Percentiles rank a stretch among this genome's conserved stretches.
These are phyloP conservation scores for Abramis brama DNA, from an alignment of 2,113 vertebrate species.

Conservation along the genomic window DNA sequence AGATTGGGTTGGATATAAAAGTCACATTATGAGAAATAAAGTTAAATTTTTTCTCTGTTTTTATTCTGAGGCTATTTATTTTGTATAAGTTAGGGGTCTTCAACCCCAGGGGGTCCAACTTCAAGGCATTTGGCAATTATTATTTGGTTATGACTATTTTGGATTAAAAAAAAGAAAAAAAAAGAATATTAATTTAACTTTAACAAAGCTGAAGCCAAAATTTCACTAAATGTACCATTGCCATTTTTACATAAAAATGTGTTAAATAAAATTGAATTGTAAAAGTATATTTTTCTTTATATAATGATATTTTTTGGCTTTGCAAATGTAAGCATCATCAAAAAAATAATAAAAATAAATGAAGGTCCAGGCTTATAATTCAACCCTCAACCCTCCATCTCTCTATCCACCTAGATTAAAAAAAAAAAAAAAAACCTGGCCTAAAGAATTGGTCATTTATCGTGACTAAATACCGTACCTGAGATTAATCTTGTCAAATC, in stretches of 20 bases:
- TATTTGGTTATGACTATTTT: background rate
- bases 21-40: background rate
- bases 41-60: too few relatives aligned
- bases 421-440: background rate
- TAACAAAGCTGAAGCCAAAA: background rate
- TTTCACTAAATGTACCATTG: background rate
- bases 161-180: background rate
- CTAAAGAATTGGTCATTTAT: constrained; percentile 7
- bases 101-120: background rate
- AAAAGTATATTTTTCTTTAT: background rate
- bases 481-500: constrained; percentile 26
- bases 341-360: too few relatives aligned
- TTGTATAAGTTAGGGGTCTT: background rate
- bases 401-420: background rate
- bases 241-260: background rate
- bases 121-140: background rate
- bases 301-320: background rate
- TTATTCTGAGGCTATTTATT: too few relatives aligned
- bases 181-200: background rate
- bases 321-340: background rate
- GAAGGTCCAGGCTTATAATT: background rate
- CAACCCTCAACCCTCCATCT: background rate
- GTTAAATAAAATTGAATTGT: background rate
- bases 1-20: background rate
- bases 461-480: background rate